A percentile compares a stretch with the other conserved stretches of the same genome.
Conservation (phyloP, 2,888 invertebrate genomes). For the Chymomyza fuscimana region DNA sequence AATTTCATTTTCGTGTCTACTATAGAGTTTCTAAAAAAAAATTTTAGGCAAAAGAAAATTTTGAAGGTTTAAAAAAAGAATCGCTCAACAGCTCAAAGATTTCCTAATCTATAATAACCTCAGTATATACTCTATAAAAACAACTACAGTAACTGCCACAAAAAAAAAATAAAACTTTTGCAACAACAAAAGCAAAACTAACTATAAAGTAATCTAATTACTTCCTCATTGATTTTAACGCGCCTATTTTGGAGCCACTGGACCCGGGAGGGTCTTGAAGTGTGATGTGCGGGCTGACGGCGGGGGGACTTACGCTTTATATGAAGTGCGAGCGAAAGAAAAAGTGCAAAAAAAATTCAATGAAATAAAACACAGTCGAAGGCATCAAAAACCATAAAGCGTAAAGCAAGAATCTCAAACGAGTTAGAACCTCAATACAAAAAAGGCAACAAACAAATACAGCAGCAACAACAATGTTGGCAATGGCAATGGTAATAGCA, state of each 20-base stretch:
- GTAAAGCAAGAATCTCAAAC: constrained; percentile 40
- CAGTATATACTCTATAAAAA: not conserved
- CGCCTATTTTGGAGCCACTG: constrained; percentile 20
- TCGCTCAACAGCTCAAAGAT: too few species aligned
- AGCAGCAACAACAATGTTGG: not conserved
- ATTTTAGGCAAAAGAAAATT: too few species aligned
- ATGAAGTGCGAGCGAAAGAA: constrained; percentile 14
- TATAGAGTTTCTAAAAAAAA: too few species aligned
- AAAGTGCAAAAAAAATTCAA: constrained; percentile 16
- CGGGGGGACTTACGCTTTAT: constrained; percentile 12
- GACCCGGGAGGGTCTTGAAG: constrained; percentile 40
- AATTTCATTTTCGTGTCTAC: too few species aligned
- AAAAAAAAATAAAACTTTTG: not conserved
- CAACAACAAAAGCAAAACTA: not conserved
- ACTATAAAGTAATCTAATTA: constrained; percentile 51
- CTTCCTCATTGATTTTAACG: constrained; percentile 65
- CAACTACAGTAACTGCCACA: not conserved
- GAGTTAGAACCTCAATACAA: constrained; percentile 34
- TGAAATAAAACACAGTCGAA: constrained; percentile 36
- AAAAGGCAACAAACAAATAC: constrained; percentile 1
- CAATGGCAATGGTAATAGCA: not conserved
- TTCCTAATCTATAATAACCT: too few species aligned
- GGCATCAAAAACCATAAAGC: constrained; percentile 41
- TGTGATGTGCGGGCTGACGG: constrained; percentile 43
- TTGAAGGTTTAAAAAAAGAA: too few species aligned